These are phyloP conservation scores for Penelope pileata DNA, from an alignment of 2,113 vertebrate species.

Conservation along the genomic window DNA sequence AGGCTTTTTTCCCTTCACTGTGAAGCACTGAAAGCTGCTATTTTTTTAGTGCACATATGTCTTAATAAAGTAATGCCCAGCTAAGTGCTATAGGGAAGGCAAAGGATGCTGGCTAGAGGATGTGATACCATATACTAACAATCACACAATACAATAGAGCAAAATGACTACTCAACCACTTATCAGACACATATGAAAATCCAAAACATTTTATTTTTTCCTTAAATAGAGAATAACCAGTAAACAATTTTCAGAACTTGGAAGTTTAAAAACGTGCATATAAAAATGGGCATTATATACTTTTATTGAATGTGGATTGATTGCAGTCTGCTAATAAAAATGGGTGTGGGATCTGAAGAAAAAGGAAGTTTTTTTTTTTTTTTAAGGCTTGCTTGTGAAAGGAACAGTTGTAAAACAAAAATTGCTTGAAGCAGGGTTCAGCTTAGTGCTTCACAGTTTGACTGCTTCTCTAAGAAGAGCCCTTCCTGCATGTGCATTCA, in stretches of 20 bases:
- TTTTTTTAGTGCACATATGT: conserved; percentile 98
- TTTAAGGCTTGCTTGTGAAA: conserved; percentile 95
- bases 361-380: conserved; percentile 83
- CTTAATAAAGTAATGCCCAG: conserved; percentile 97
- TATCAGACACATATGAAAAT: conserved; percentile 87
- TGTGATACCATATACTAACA: conserved; percentile 86
- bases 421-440: conserved; percentile 88
- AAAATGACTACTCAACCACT: conserved; percentile 88
- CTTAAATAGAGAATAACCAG: conserved; percentile 89
- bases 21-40: conserved; percentile 93
- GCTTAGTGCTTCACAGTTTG: conserved; percentile 90
- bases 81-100: conserved; percentile 92
- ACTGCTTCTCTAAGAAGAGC: conserved; percentile 88
- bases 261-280: conserved; percentile 93
- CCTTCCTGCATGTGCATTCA: conserved; percentile 87
- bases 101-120: conserved; percentile 85
- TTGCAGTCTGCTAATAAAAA: conserved; percentile 89
- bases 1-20: conserved; percentile 95
- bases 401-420: conserved; percentile 86
- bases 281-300: conserved; percentile 90
- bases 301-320: conserved; percentile 87
- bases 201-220: conserved; percentile 88
- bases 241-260: conserved; percentile 92
- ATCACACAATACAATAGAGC: conserved; percentile 87
- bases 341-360: conserved; percentile 86